Conservation (phyloP, 2,797 vertebrate genomes). For the Poecile montanus region DNA sequence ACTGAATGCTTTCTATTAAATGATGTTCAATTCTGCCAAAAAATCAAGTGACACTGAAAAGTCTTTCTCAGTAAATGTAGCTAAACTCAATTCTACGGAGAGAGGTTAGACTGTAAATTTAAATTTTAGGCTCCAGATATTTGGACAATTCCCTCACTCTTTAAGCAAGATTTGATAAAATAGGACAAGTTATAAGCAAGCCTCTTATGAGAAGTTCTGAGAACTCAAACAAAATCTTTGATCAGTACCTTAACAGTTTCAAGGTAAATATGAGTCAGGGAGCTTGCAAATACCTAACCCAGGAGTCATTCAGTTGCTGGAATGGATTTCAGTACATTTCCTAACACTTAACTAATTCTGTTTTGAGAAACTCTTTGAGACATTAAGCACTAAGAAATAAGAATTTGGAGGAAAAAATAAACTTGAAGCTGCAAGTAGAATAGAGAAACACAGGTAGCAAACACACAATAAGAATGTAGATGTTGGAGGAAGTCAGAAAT, state of each 20-base stretch:
- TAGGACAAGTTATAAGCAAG: not conserved
- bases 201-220: not conserved
- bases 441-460: not conserved
- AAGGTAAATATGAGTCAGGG: not conserved
- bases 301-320: not conserved
- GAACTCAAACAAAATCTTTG: not conserved
- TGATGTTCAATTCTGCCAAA: not conserved
- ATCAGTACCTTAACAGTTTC: not conserved
- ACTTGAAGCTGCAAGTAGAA: not conserved
- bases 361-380: not conserved
- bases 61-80: not conserved
- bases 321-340: not conserved
- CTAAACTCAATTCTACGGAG: not conserved
- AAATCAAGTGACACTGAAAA: not conserved
- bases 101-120: not conserved
- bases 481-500: not conserved
- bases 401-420: not conserved
- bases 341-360: not conserved
- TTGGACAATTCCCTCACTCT: not conserved
- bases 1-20: not conserved
- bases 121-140: not conserved
- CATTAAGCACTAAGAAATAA: not conserved
- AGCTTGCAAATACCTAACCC: not conserved
- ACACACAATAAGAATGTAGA: not conserved
- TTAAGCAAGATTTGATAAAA: not conserved